Base-by-base conservation (phyloP, 2,888 invertebrate species). In the Drosophila kuntzei region DNA sequence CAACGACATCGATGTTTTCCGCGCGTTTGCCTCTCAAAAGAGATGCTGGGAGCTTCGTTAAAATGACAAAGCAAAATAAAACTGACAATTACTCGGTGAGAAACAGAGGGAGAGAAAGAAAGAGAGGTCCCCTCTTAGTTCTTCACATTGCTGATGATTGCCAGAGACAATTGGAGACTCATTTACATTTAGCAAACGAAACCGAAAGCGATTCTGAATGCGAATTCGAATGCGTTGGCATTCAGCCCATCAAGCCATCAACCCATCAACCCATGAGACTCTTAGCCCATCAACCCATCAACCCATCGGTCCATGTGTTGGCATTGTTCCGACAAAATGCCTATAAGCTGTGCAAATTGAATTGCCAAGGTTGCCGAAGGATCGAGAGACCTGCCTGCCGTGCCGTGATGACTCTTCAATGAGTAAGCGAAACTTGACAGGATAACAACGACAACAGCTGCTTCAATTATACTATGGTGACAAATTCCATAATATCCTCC, bases 11-110 rank as follows among this genome's bases (percentile, higher is more conserved):
- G 63, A 6, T 27, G 75, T 50, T 71, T 79, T 80, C 81, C 81
- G 81, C 74, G 60, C 79, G 67, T 68, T 79, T 79, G 77, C 43
- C n/a, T 61, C 44, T 37, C 41, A 66, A 59, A 50, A 41, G 62
- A 68, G 63, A 64, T 59, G 78, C 74, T 61, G 50, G 50, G 43
- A 71, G 65, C 71, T 73, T 80, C 80, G 79, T 80, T 80, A 82
- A 80, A 80, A 80, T 80, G 80, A 82, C 80, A 82, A 79, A 76
- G 80, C 72, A 66, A 69, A 70, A 80, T 76, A 82, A 72, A 76
- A 60, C 80, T 80, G 80, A 80, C 80, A 80, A 80, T 80, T 80
- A 82, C 73, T 70, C 36, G 65, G 63, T 29, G 50, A 64, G 54
- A 18, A n/a, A n/a, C n/a, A n/a, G n/a, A n/a, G n/a, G n/a, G n/a